Evolutionary conservation across 2,888 invertebrate species (phyloP).

Genomic region (Catotricha subobsoleta): DNA sequence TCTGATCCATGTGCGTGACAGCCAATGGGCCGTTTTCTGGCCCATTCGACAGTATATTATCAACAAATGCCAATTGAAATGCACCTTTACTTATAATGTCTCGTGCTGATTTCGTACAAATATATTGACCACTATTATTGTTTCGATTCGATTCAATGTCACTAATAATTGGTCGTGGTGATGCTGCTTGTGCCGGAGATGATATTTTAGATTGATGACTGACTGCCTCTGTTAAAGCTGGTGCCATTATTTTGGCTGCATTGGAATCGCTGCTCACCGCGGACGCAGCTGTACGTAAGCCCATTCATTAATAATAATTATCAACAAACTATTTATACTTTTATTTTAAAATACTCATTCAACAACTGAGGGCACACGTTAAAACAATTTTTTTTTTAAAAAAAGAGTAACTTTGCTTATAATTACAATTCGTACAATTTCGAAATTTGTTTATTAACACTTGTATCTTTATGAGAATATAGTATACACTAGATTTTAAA

Average conservation of each 20-base stretch:
- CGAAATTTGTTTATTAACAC: too few species aligned
- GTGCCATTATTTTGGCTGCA: constrained; percentile 70
- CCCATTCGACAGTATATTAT: constrained; percentile 8
- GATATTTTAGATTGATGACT: constrained; percentile 29
- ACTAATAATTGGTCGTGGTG: constrained; percentile 16
- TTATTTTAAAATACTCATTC: too few species aligned
- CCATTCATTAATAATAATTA: constrained; percentile 1
- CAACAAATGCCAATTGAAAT: constrained; percentile 15
- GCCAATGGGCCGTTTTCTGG: constrained; percentile 2
- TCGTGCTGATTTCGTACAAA: background rate
- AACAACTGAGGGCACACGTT: too few species aligned
- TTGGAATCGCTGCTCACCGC: constrained; percentile 38
- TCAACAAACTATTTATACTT: too few species aligned
- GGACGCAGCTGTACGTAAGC: constrained; percentile 15
- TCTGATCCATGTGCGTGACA: constrained; percentile 9
- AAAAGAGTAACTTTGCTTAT: too few species aligned
- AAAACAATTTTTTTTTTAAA: too few species aligned
- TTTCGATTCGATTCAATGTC: too few species aligned
- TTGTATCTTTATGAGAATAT: too few species aligned
- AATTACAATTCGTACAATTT: too few species aligned
- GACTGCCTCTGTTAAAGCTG: constrained; percentile 68
- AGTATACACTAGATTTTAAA: too few species aligned
- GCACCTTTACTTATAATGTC: constrained; percentile 9
- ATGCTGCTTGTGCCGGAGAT: constrained; percentile 28
- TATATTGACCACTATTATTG: constrained; percentile 8